Evolutionary conservation across 2,888 invertebrate species (phyloP), one percentile per base, ranked within the genome.

Genomic region (Galeruca laticollis): DNA sequence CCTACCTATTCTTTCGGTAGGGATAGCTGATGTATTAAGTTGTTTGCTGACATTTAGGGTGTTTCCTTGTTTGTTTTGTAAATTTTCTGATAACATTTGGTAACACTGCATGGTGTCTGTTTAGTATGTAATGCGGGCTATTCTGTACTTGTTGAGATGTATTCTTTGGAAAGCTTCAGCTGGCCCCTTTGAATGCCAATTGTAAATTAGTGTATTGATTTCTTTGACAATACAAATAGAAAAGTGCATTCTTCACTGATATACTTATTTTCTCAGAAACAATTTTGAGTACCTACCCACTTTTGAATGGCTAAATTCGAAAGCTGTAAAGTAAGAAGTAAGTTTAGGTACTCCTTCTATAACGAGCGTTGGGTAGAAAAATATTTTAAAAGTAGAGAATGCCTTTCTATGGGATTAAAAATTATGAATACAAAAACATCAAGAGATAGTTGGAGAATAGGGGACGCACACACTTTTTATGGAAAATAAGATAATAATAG

Each of bases 31-130:
- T 75, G 75, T 76, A 77, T 78, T 76, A 76, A 77, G 75, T 77
- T 80, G 80, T 80, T 80, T 80, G 76, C 78, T 77, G 79, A 79
- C 76, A 75, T 72, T 78, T 70, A 75, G 75, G 75, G 76, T 72
- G 77, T 77, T 79, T 78, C 73, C 71, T 73, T 82, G 80, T 82
- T 83, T 83, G 81, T 83, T 83, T 83, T 83, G 80, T 80, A 80
- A 81, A 81, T 82, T 78, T 65, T 68, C 70, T 71, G 63, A 74
- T 76, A 82, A 81, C 80, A 80, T 82, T 82, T 81, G 80, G 77
- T 78, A 81, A 81, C 80, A 78, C 75, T 75, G 77, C 75, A 75
- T 78, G 76, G 73, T 73, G 75, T 73, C 75, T 69, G 66, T 37
- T 60, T 67, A 60, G 35, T 65, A 65, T 69, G 70, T 63, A 72